Evolutionary conservation across 2,797 vertebrate species (phyloP).

Genomic region (Lepilemur septentrionalis): DNA sequence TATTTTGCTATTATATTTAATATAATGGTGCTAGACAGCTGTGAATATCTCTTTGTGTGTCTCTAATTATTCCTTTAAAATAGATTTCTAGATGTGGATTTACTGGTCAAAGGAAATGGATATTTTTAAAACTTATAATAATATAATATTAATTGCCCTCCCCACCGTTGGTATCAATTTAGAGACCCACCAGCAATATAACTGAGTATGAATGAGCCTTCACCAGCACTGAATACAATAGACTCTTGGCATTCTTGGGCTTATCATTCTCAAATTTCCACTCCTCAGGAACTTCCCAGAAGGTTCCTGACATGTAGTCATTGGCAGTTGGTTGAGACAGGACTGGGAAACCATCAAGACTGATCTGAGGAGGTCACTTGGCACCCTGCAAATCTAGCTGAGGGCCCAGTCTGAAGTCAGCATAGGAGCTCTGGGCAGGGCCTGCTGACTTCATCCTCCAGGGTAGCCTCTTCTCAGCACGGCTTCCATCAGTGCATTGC

Average conservation of each 20-base stretch:
- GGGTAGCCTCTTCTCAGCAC: neutral
- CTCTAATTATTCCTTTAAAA: slow-evolving; percentile 1
- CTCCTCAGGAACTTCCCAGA: neutral
- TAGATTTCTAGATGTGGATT: neutral
- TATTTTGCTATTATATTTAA: neutral
- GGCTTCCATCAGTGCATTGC: no score
- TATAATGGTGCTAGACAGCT: neutral
- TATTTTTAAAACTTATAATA: neutral
- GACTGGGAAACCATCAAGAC: neutral
- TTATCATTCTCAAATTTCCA: neutral
- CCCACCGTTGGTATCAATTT: neutral
- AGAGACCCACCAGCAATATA: neutral
- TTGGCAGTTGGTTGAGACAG: neutral
- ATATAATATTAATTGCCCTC: neutral
- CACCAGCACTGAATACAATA: neutral
- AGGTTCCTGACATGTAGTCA: neutral
- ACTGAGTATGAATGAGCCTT: neutral
- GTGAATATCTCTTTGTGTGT: neutral
- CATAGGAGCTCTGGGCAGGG: neutral
- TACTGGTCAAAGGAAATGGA: slow-evolving; percentile 8
- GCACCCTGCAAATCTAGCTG: neutral
- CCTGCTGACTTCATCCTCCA: neutral
- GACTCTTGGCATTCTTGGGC: neutral
- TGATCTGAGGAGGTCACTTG: neutral
- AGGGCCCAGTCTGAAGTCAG: neutral